Percentiles rank a stretch among this genome's conserved stretches.
Evolutionary conservation across 2,888 invertebrate genomes (phyloP).

Genomic region (Atethmia centrago): DNA sequence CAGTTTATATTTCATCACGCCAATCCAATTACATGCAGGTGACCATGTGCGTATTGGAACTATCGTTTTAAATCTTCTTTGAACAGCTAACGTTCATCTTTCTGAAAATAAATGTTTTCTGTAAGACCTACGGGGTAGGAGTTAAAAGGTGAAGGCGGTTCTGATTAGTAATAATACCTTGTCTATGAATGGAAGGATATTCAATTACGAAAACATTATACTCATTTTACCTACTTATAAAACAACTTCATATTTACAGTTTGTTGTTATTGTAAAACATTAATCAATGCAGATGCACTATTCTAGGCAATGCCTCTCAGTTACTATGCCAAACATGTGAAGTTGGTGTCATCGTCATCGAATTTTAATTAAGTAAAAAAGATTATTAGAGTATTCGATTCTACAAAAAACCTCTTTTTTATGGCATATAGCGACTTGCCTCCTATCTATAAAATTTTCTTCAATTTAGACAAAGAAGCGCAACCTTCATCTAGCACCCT

Average conservation of each 20-base stretch:
- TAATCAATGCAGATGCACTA: neutral
- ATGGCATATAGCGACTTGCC: conserved; percentile 9
- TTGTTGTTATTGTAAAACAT: neutral
- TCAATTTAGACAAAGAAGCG: conserved; percentile 79
- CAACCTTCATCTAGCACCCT: conserved; percentile 89
- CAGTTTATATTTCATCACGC: neutral
- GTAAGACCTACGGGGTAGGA: neutral
- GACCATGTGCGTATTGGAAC: neutral
- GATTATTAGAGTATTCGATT: neutral
- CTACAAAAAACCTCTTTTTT: neutral
- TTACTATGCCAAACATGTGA: neutral
- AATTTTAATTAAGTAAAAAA: neutral
- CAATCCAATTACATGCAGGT: neutral
- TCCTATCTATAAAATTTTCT: conserved; percentile 50
- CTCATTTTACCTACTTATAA: neutral
- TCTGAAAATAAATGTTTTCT: conserved; percentile 11
- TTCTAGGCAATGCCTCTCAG: neutral
- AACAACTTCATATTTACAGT: neutral
- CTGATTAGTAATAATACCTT: conserved; percentile 6
- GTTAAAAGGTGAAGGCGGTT: conserved; percentile 1
- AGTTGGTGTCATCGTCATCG: neutral
- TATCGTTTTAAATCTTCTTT: neutral
- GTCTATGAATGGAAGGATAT: conserved; percentile 5
- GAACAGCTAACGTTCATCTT: too few species aligned
- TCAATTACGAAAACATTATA: neutral